Percentiles rank a stretch among this genome's conserved stretches.
Conservation (phyloP, 2,797 vertebrate species). For the Megaceryle alcyon region DNA sequence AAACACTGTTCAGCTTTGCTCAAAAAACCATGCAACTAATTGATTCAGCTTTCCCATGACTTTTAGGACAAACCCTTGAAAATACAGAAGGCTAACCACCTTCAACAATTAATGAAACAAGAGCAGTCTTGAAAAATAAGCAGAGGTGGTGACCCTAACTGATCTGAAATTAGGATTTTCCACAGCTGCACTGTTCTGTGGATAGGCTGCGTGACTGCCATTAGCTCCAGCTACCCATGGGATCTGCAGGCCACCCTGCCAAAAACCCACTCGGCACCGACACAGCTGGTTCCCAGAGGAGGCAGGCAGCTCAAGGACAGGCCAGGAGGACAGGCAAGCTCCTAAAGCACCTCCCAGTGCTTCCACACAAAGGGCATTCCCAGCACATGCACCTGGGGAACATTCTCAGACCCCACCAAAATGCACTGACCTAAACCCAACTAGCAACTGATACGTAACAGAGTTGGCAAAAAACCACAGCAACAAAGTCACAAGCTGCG, state of each 20-base stretch:
- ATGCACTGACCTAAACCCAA: neutral
- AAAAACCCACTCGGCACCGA: rapidly evolving
- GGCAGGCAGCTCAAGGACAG: too few relatives aligned
- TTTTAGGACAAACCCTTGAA: neutral
- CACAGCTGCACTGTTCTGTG: neutral
- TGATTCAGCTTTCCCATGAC: neutral
- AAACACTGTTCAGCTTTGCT: neutral
- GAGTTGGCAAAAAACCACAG: neutral
- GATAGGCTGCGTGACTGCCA: rapidly evolving
- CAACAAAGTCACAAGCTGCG: neutral
- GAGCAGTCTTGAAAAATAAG: neutral
- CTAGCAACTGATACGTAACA: rapidly evolving
- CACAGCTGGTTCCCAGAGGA: neutral
- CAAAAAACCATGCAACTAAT: rapidly evolving
- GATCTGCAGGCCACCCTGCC: neutral
- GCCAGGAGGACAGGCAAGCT: neutral
- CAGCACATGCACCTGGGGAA: neutral
- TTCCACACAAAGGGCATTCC: neutral
- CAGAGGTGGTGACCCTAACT: neutral
- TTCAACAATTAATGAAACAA: neutral
- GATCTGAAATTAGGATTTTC: neutral
- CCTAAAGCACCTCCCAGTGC: neutral
- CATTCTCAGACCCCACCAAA: neutral
- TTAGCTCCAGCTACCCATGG: rapidly evolving
- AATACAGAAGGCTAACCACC: neutral